phyloP scores from a whole-genome alignment of 2,888 invertebrate species.

The Nomada flava region DNA sequence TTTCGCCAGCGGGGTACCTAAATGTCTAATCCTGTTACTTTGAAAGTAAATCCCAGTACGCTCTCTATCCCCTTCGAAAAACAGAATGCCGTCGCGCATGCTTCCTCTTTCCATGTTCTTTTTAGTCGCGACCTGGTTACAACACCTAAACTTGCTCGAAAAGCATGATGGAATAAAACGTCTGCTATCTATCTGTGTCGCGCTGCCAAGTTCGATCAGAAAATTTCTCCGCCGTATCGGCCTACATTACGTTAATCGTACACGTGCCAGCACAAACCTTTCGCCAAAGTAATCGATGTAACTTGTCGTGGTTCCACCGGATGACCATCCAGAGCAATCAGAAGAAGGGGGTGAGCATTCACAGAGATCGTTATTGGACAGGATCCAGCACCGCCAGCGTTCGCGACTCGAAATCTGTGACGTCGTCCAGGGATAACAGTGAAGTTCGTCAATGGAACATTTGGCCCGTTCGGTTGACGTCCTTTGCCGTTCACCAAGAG shows the following conservation, averaged over 20 bases:
- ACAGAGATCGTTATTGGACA: slow-evolving; percentile 89
- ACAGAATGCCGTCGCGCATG: no score
- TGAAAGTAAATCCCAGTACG: no score
- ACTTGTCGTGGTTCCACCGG: slow-evolving; percentile 87
- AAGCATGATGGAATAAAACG: not conserved
- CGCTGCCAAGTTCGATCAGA: no score
- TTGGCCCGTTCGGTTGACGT: slow-evolving; percentile 84
- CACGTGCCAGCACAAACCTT: slow-evolving; percentile 84
- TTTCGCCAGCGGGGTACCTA: no score
- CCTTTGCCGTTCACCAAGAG: slow-evolving; percentile 88
- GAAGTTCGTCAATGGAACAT: slow-evolving; percentile 83
- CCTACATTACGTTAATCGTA: not conserved
- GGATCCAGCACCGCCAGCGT: slow-evolving; percentile 88
- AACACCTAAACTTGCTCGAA: no score
- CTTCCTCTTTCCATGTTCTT: no score
- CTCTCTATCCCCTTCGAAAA: no score
- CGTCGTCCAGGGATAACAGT: slow-evolving; percentile 86
- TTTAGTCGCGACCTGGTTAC: no score
- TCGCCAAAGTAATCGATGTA: slow-evolving; percentile 86
- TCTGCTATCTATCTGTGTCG: no score
- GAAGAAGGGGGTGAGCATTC: slow-evolving; percentile 87
- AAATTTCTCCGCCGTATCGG: not conserved
- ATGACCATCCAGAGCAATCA: slow-evolving; percentile 90
- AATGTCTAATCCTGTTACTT: no score
- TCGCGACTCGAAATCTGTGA: slow-evolving; percentile 89